Base-by-base conservation (phyloP, 1,140 invertebrate species). In the Neuroterus valhalla region DNA sequence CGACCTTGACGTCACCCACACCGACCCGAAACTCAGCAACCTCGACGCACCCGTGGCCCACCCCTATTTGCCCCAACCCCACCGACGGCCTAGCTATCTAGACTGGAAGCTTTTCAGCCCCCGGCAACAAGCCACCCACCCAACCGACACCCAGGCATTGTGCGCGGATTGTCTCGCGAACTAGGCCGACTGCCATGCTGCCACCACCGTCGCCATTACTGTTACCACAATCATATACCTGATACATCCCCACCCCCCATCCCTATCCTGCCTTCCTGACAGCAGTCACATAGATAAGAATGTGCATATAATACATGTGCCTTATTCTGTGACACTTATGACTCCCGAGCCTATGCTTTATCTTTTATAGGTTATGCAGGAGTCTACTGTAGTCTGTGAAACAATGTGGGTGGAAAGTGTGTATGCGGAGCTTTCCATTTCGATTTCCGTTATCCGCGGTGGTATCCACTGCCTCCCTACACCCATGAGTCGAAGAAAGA, bases 1-100 rank as follows among this genome's bases (percentile, higher is more conserved):
- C 78, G 81, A 84, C 82, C 81, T 82, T 84, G 82, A 77, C 74
- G 81, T 78, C 76, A 81, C 55, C 48, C 67, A 69, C 66, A 72
- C 68, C 72, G 71, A 78, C 68, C 73, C 73, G 45, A 71, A 77
- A 79, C 68, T 66, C 69, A 17, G 55, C 72, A 78, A 74, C 69
- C 66, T 70, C 70, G 55, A 48, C 52, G 52, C 52, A 55, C 52
- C 19, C 52, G 52, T 55, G 72, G 17, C 52, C 23, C 69, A 46
- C 71, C 74, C 71, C 73, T 12, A 62, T 75, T 71, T 66, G 12
- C 67, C 71, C 46, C 19, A 55, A 46, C 44, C 75, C 74, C 55
- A 48, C 48, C 45, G 43, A 17, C 21, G 19, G 52, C 52, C 52
- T 55, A 55, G 21, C 52, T 23, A 55, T 55, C 21, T 50, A 50